Conservation (phyloP, 2,797 vertebrate species). For the Gymnoscopelus braueri region DNA sequence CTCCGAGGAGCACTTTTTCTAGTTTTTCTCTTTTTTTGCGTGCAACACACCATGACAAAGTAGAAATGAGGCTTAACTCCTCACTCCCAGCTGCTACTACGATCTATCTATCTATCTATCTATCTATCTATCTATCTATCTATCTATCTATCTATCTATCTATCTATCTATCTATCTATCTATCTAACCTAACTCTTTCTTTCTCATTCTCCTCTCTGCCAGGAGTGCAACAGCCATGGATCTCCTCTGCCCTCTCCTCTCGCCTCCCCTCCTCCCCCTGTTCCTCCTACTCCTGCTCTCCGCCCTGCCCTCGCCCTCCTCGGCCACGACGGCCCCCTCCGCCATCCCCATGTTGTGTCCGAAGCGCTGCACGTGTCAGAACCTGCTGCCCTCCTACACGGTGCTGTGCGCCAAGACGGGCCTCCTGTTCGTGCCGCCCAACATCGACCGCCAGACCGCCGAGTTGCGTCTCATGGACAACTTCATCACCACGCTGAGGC, state of each 20-base stretch:
- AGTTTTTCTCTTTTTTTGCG: too few species aligned
- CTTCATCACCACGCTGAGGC: conserved; percentile 90
- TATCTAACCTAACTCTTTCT: neutral
- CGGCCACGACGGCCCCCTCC: conserved; percentile 42
- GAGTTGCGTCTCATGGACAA: conserved; percentile 92
- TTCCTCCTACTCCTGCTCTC: conserved; percentile 28
- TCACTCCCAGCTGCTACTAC: too few species aligned
- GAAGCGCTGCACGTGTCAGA: conserved; percentile 93
- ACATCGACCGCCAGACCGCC: conserved; percentile 90
- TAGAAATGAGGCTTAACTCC: too few species aligned
- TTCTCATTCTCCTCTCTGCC: neutral
- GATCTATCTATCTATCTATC: too few species aligned
- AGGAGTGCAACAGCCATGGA: conserved; percentile 57
- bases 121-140: too few species aligned
- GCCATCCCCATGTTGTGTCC: conserved; percentile 84
- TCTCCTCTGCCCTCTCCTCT: conserved; percentile 1
- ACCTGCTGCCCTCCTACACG: conserved; percentile 89
- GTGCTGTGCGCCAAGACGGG: conserved; percentile 92
- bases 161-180: too few species aligned
- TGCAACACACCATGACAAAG: too few species aligned
- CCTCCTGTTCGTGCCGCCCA: conserved; percentile 90
- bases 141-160: too few species aligned
- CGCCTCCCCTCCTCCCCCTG: conserved; percentile 38
- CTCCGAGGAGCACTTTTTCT: too few species aligned
- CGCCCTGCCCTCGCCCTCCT: conserved; percentile 59